phyloP scores from a whole-genome alignment of 1,140 invertebrate genomes.

The Neelides sp. region DNA sequence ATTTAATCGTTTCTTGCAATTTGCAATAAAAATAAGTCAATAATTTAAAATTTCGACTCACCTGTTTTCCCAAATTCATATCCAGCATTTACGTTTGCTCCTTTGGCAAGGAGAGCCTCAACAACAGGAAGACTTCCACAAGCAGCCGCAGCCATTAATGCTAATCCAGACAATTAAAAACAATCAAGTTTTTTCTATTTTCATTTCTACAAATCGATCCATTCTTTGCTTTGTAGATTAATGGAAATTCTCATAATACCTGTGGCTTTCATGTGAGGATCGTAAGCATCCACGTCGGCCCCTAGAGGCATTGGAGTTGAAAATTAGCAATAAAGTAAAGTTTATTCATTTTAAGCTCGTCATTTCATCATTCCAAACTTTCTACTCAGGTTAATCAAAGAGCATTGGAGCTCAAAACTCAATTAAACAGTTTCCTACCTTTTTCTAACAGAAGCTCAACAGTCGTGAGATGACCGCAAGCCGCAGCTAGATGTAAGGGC shows the following conservation, averaged over 20 bases:
- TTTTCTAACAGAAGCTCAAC: conserved; percentile 19
- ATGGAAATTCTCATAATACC: conserved; percentile 56
- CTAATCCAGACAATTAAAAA: background rate
- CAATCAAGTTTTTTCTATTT: background rate
- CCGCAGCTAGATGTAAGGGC: conserved; percentile 18
- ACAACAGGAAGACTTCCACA: conserved; percentile 12
- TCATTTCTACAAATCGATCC: conserved; percentile 33
- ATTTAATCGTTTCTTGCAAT: no score
- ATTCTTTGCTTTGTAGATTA: conserved; percentile 53
- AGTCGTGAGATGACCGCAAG: conserved; percentile 18
- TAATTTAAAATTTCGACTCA: background rate
- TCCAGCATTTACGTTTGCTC: conserved; percentile 27
- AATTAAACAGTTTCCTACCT: no score
- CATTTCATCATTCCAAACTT: no score
- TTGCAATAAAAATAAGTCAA: background rate
- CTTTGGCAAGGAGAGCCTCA: conserved; percentile 16
- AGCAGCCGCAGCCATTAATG: conserved; percentile 7
- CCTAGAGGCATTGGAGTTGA: no score
- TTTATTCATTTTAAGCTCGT: no score
- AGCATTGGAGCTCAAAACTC: no score
- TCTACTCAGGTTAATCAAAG: no score
- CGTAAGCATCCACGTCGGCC: conserved; percentile 53
- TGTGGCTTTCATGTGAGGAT: conserved; percentile 50
- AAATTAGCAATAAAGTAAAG: no score
- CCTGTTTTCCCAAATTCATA: conserved; percentile 25